phyloP scores from a whole-genome alignment of 2,888 invertebrate species.

The Melieria crassipennis region DNA sequence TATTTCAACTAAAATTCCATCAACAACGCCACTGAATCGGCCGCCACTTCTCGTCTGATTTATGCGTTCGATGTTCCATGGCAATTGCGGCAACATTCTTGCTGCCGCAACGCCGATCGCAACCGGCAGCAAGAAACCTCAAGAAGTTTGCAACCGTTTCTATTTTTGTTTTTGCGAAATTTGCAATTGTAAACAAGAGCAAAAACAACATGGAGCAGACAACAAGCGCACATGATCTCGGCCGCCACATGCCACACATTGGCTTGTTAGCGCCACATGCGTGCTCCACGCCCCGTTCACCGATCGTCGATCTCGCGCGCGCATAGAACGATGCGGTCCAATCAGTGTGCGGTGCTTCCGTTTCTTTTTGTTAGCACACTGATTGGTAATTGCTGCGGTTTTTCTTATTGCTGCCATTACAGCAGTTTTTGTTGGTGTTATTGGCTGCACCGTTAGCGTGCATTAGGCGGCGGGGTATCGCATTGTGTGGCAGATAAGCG shows the following conservation, averaged over 20 bases:
- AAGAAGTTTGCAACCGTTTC: not conserved
- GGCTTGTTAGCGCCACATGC: conserved; percentile 30
- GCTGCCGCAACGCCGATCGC: not conserved
- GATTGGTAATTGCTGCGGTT: not conserved
- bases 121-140: not conserved
- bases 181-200: conserved; percentile 4
- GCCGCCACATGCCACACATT: not conserved
- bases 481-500: not conserved
- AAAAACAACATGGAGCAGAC: not conserved
- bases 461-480: not conserved
- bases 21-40: too few relatives aligned
- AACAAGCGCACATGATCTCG: not conserved
- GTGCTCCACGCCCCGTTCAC: conserved; percentile 21
- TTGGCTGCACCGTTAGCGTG: conserved; percentile 1
- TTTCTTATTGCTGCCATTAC: not conserved
- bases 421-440: not conserved
- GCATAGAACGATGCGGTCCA: conserved; percentile 23
- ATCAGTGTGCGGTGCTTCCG: conserved; percentile 46
- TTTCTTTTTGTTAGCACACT: conserved; percentile 7
- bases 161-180: not conserved
- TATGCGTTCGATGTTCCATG: not conserved
- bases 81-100: not conserved
- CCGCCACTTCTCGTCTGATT: not conserved
- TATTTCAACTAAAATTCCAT: too few relatives aligned
- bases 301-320: too few relatives aligned